Percentiles rank a stretch among this genome's conserved stretches.
phyloP scores from a whole-genome alignment of 2,888 invertebrate genomes.

The Parnassius glacialis region DNA sequence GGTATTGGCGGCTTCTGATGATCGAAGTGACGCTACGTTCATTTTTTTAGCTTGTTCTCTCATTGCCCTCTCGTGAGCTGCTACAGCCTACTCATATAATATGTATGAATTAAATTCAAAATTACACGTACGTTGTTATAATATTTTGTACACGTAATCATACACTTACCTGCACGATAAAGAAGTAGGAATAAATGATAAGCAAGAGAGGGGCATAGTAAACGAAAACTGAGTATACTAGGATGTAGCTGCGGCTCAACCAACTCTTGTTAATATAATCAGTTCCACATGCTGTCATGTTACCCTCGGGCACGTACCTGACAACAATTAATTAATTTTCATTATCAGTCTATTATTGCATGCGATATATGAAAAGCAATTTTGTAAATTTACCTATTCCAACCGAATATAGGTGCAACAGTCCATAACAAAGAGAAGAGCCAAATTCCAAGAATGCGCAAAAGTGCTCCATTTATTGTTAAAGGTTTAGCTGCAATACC shows the following conservation, averaged over 20 bases:
- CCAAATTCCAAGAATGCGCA: conserved; percentile 91
- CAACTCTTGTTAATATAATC: conserved; percentile 90
- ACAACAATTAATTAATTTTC: conserved; percentile 9
- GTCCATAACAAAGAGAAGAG: conserved; percentile 89
- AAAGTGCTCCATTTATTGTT: conserved; percentile 88
- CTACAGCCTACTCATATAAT: conserved; percentile 82
- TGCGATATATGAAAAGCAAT: background rate
- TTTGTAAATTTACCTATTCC: conserved; percentile 83
- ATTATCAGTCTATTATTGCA: too few relatives aligned
- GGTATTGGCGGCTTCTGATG: conserved; percentile 87
- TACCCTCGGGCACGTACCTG: conserved; percentile 95
- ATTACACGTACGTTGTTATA: background rate
- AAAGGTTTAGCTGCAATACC: conserved; percentile 92
- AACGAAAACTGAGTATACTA: conserved; percentile 88
- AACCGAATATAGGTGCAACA: conserved; percentile 91
- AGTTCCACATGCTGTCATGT: conserved; percentile 96
- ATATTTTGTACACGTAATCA: conserved; percentile 29
- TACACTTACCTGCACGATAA: conserved; percentile 86
- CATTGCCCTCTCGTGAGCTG: conserved; percentile 92
- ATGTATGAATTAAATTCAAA: too few relatives aligned
- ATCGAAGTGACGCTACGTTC: conserved; percentile 93
- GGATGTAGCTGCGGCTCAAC: conserved; percentile 89
- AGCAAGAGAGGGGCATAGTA: conserved; percentile 88
- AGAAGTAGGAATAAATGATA: conserved; percentile 93
- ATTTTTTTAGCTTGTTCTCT: conserved; percentile 96